These are phyloP conservation scores for Nesidiocoris tenuis DNA, from an alignment of 2,888 invertebrate genomes.

Conservation along the genomic window DNA sequence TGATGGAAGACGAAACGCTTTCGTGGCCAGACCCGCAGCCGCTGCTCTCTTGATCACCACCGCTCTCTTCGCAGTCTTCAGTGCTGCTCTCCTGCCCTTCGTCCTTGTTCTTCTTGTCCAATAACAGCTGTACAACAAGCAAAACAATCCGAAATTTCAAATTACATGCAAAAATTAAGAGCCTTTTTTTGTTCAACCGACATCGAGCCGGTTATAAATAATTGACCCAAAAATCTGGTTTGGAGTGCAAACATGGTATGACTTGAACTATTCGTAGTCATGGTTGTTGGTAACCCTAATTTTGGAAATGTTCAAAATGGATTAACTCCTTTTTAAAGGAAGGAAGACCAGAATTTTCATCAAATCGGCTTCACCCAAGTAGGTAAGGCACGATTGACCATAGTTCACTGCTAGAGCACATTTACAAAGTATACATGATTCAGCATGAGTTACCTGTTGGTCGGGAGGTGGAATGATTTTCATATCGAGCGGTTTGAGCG, in stretches of 20 bases:
- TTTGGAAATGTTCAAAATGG: no score
- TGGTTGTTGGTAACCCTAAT: no score
- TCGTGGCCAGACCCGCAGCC: conserved; percentile 62
- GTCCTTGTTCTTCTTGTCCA: conserved; percentile 54
- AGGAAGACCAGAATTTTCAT: no score
- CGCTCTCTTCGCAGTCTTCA: conserved; percentile 43
- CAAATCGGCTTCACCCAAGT: no score
- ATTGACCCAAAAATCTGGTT: no score
- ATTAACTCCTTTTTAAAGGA: no score
- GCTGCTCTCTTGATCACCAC: conserved; percentile 58
- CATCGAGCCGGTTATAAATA: not conserved
- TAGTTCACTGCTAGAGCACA: no score
- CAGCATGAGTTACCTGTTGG: conserved; percentile 47
- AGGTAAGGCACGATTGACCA: no score
- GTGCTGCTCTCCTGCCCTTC: conserved; percentile 44
- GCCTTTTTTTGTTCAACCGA: not conserved
- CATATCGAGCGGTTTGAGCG: conserved; percentile 38
- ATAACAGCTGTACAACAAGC: conserved; percentile 52
- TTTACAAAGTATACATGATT: no score
- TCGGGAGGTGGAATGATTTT: conserved; percentile 43
- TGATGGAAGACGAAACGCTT: conserved; percentile 60
- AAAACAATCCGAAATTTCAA: not conserved
- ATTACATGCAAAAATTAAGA: not conserved
- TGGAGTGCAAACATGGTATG: no score
- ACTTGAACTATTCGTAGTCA: no score